phyloP scores from a whole-genome alignment of 2,888 invertebrate genomes.

The Acleris cristana region DNA sequence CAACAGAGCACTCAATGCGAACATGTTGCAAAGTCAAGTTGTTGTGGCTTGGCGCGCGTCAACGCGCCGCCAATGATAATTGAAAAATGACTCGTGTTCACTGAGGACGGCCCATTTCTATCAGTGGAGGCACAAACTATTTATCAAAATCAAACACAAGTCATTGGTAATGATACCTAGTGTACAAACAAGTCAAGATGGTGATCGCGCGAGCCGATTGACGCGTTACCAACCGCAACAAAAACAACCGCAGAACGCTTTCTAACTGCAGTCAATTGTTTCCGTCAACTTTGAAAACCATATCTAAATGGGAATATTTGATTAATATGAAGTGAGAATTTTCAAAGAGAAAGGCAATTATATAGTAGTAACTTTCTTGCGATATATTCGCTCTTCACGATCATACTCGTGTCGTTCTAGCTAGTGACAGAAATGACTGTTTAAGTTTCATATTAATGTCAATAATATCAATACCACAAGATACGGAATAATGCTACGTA shows the following conservation, averaged over 20 bases:
- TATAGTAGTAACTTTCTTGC: not conserved
- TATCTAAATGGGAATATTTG: conserved; percentile 20
- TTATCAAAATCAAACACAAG: conserved; percentile 37
- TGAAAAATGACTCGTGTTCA: conserved; percentile 51
- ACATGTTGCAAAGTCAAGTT: conserved; percentile 61
- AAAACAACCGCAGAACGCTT: conserved; percentile 30
- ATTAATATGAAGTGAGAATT: conserved; percentile 11
- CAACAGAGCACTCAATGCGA: conserved; percentile 75
- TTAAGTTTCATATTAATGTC: too few species aligned
- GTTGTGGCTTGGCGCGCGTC: conserved; percentile 42
- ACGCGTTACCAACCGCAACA: conserved; percentile 4
- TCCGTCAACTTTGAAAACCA: conserved; percentile 18
- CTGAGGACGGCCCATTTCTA: conserved; percentile 51
- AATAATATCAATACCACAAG: too few species aligned
- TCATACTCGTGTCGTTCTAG: not conserved
- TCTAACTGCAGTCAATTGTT: conserved; percentile 36
- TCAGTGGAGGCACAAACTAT: conserved; percentile 44
- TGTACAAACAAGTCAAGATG: not conserved
- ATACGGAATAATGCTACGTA: too few species aligned
- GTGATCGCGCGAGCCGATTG: not conserved
- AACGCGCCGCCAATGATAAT: conserved; percentile 44
- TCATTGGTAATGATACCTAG: not conserved
- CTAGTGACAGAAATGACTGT: not conserved
- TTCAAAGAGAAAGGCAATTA: conserved; percentile 9
- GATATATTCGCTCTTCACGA: not conserved